Percentiles rank a stretch among this genome's conserved stretches.
These are phyloP conservation scores for Falcunculus frontatus DNA, from an alignment of 2,113 vertebrate species.

Conservation along the genomic window DNA sequence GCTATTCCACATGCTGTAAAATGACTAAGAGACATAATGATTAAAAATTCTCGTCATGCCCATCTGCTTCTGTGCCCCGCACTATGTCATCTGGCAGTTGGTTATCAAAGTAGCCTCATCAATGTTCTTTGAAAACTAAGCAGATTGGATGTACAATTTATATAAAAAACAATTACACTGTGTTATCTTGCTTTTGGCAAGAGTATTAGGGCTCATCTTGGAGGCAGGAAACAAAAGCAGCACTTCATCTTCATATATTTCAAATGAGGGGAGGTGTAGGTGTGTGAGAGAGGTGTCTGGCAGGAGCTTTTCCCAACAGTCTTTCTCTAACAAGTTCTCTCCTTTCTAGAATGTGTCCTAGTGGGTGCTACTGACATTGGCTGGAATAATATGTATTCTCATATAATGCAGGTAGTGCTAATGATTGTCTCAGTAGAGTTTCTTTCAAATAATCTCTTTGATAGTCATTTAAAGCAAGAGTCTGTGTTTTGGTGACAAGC, in stretches of 20 bases:
- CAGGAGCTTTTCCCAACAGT: slow-evolving; percentile 37
- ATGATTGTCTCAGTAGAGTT: neutral
- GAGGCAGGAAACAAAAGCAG: slow-evolving; percentile 70
- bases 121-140: slow-evolving; percentile 71
- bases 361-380: neutral
- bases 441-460: neutral
- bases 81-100: slow-evolving; percentile 59
- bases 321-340: slow-evolving; percentile 29
- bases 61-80: slow-evolving; percentile 15
- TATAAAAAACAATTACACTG: slow-evolving; percentile 73
- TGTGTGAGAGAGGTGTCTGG: slow-evolving; percentile 7
- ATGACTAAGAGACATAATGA: slow-evolving; percentile 8
- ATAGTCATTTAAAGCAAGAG: neutral
- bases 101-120: slow-evolving; percentile 64
- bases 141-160: slow-evolving; percentile 68
- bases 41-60: slow-evolving; percentile 59
- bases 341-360: neutral
- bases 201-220: slow-evolving; percentile 64
- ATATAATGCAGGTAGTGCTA: neutral
- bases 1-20: neutral
- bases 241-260: slow-evolving; percentile 75
- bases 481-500: neutral
- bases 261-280: slow-evolving; percentile 48
- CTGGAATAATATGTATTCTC: neutral
- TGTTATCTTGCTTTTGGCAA: slow-evolving; percentile 72